Base-by-base conservation (phyloP, 2,797 vertebrate species). In the Rhodeus uyekii region DNA sequence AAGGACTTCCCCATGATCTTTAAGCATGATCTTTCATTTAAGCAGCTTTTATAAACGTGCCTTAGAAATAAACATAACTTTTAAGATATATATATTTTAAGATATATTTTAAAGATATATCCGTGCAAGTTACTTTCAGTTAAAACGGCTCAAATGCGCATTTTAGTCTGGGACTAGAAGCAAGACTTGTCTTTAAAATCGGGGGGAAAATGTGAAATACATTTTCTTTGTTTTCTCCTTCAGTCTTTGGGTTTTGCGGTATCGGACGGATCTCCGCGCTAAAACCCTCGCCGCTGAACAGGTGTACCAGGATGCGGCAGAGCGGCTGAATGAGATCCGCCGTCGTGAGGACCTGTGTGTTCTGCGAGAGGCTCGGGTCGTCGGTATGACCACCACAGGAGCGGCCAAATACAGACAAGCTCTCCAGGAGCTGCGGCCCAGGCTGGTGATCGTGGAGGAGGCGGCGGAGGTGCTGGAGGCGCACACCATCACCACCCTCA, bases 301-400 rank as follows among this genome's bases (percentile, higher is more conserved):
- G 69, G 84, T 60, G 8, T 99, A 97, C 88, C 96, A 96, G 89
- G 91, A 86, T 0, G 90, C 94, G 14, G 96, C 94, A 14, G 94
- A 97, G 81, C 94, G 95, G 81, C 71, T 98, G 86, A 87, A 93
- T 2, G 96, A 97, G 79, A 87, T 98, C 53, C 95, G 94, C 86
- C 89, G 94, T 29, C 94, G 93, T 0, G 93, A 98, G 87, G 95
- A 93, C 84, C 89, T 96, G 48, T 88, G 86, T 65, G 91, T 98
- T 74, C 94, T 99, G 13, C 86, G 87, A 80, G 18, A 89, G 19
- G 96, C 97, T 76, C 92, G 76, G 90, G 92, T 99, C n/a, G 94
- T 98, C 18, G 98, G 97, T 73, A 98, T 99, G 98, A 99, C 97
- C 13, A 99, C 97, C 83, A 99, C 98, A 80, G 98, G 97, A 75